A percentile compares a stretch with the other conserved stretches of the same genome.
These are phyloP conservation scores for Caranx melampygus DNA, from an alignment of 2,113 vertebrate genomes.

Conservation along the genomic window DNA sequence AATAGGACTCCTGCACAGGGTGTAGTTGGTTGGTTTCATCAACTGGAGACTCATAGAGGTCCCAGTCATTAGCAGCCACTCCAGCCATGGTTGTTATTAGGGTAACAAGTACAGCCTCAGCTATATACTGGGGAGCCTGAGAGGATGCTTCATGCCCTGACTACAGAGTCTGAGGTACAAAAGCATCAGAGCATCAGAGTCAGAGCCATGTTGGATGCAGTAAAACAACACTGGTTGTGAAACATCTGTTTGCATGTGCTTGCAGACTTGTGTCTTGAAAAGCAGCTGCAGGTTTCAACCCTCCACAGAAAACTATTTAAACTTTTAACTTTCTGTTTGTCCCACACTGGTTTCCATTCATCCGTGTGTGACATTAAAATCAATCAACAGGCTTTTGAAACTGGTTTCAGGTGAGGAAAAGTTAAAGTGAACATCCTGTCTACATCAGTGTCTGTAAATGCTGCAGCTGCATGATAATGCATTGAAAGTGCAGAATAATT, in stretches of 20 bases:
- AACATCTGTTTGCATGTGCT: slow-evolving; percentile 25
- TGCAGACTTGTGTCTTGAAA: slow-evolving; percentile 33
- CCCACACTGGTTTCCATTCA: not conserved
- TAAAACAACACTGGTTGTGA: slow-evolving; percentile 37
- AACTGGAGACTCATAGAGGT: slow-evolving; percentile 32
- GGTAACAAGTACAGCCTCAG: slow-evolving; percentile 54
- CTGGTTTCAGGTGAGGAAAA: not conserved
- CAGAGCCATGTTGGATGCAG: slow-evolving; percentile 13
- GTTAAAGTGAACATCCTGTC: not conserved
- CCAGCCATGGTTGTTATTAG: slow-evolving; percentile 48
- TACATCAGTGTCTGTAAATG: not conserved
- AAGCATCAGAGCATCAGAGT: slow-evolving; percentile 35
- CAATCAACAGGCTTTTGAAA: slow-evolving; percentile 1
- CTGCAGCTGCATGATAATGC: not conserved
- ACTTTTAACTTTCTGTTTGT: no score
- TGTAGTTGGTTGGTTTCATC: slow-evolving; percentile 48
- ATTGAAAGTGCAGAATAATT: not conserved
- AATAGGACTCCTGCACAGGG: slow-evolving; percentile 55
- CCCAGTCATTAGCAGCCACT: slow-evolving; percentile 49
- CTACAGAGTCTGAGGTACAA: slow-evolving; percentile 32
- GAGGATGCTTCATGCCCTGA: slow-evolving; percentile 29
- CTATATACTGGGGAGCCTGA: slow-evolving; percentile 24
- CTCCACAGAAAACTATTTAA: no score
- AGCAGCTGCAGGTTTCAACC: not conserved
- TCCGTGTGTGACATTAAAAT: not conserved